Conservation (phyloP, 2,113 vertebrate species). For the Axis porcinus region DNA sequence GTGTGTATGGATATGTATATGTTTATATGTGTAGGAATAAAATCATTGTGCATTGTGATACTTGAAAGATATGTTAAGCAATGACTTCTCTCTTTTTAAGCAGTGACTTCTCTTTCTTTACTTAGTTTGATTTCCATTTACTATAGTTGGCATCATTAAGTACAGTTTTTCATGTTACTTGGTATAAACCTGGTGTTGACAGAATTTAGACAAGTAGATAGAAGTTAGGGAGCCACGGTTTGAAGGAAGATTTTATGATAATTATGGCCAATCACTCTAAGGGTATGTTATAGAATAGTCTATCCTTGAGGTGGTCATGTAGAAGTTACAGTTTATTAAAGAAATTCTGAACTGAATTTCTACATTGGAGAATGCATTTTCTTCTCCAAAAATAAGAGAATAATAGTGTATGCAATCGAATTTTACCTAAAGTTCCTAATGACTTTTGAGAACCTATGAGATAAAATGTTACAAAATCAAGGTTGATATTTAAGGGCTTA, state of each 20-base stretch:
- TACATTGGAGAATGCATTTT: neutral
- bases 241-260: neutral
- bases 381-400: neutral
- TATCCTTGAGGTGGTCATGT: neutral
- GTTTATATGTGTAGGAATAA: neutral
- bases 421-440: neutral
- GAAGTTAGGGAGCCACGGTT: neutral
- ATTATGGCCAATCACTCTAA: neutral
- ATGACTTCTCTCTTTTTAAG: neutral
- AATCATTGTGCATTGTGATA: neutral
- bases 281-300: neutral
- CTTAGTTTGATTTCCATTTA: slow-evolving; percentile 39
- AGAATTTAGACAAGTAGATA: neutral
- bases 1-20: neutral
- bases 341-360: neutral
- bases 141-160: neutral
- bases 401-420: neutral
- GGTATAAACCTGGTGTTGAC: neutral
- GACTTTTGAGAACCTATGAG: slow-evolving; percentile 3
- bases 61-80: neutral
- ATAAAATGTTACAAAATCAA: neutral
- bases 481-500: neutral
- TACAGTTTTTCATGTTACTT: neutral
- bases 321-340: neutral
- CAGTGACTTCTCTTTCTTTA: neutral